Conservation (phyloP, 1,140 invertebrate species). For the Scaptomyza hsui region DNA sequence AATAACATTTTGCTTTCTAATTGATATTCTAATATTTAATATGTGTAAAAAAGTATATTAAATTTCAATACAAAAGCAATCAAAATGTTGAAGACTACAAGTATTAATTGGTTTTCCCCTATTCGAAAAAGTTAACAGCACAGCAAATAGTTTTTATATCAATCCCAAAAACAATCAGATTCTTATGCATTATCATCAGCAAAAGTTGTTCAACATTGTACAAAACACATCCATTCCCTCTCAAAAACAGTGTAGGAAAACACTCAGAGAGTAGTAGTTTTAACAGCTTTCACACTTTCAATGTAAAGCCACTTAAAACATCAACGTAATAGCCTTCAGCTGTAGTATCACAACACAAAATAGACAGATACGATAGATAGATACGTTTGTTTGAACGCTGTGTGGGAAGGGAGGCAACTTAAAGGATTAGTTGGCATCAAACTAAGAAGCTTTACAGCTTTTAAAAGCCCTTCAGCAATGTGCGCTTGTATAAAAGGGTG, state of each 20-base stretch:
- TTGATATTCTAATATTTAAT: too few species aligned
- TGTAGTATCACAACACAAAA: neutral
- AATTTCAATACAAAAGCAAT: too few species aligned
- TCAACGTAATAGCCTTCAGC: slow-evolving; percentile 11
- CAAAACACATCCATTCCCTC: neutral
- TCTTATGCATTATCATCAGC: too few species aligned
- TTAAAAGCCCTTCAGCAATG: neutral
- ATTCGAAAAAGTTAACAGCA: too few species aligned
- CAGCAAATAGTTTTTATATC: too few species aligned
- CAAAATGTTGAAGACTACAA: too few species aligned
- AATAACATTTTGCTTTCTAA: too few species aligned
- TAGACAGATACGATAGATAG: neutral
- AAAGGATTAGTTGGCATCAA: slow-evolving; percentile 31
- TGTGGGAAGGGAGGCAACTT: slow-evolving; percentile 10
- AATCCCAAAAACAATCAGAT: neutral
- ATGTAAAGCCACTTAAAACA: slow-evolving; percentile 27
- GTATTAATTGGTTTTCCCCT: too few species aligned
- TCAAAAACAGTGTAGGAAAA: slow-evolving; percentile 12
- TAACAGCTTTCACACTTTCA: slow-evolving; percentile 18
- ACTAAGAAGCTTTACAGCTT: slow-evolving; percentile 35
- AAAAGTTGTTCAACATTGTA: neutral
- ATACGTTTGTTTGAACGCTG: neutral
- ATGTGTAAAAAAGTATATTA: too few species aligned
- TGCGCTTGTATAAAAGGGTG: neutral
- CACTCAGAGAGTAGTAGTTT: neutral